Evolutionary conservation across 2,797 vertebrate species (phyloP).

Genomic region (Takifugu rubripes): DNA sequence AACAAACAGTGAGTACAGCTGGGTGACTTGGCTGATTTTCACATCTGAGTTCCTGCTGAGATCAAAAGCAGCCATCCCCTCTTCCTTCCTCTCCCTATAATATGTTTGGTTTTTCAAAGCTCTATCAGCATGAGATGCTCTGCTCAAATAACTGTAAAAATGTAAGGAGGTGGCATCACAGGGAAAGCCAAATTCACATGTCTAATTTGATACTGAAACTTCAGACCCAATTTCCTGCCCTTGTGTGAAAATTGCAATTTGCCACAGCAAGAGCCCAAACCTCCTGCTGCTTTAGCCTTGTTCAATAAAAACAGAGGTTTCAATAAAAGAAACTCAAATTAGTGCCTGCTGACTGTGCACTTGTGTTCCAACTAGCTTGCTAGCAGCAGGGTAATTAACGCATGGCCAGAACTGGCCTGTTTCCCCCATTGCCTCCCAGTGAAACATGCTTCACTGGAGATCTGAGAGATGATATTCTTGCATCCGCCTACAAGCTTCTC

Average conservation of each 20-base stretch:
- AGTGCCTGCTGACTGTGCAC: constrained; percentile 73
- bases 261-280: constrained; percentile 51
- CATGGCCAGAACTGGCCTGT: constrained; percentile 56
- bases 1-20: constrained; percentile 50
- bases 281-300: constrained; percentile 61
- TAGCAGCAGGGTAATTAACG: constrained; percentile 70
- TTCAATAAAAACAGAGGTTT: constrained; percentile 72
- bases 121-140: constrained; percentile 29
- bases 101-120: constrained; percentile 42
- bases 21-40: constrained; percentile 46
- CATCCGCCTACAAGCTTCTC: constrained; percentile 54
- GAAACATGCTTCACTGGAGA: constrained; percentile 62
- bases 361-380: constrained; percentile 63
- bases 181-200: constrained; percentile 32
- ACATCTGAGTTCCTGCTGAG: constrained; percentile 41
- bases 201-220: constrained; percentile 53
- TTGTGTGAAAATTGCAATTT: constrained; percentile 63
- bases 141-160: constrained; percentile 36
- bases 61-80: constrained; percentile 46
- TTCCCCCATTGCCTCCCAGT: constrained; percentile 42
- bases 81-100: constrained; percentile 25
- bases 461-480: constrained; percentile 59
- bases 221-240: constrained; percentile 67
- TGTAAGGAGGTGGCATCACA: constrained; percentile 20
- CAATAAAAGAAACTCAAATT: constrained; percentile 72